These are phyloP conservation scores for Vultur gryphus DNA, from an alignment of 2,797 vertebrate species.

Conservation along the genomic window DNA sequence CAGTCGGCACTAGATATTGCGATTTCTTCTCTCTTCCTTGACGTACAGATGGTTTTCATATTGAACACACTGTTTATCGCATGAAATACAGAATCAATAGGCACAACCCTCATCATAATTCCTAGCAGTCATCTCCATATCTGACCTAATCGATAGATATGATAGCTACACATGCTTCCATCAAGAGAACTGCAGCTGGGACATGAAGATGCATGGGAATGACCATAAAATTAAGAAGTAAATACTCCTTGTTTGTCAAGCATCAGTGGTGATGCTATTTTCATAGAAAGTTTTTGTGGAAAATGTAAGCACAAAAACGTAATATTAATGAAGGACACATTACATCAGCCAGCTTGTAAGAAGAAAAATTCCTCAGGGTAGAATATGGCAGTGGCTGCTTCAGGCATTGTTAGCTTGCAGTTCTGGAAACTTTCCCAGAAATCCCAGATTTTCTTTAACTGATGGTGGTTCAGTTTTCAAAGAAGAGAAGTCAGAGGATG, in stretches of 20 bases:
- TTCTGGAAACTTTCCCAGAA: constrained; percentile 25
- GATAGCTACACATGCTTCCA: neutral
- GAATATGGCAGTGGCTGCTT: neutral
- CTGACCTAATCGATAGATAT: neutral
- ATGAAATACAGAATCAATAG: neutral
- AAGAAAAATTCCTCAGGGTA: neutral
- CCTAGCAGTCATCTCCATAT: neutral
- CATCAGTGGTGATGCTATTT: neutral
- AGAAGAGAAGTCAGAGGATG: neutral
- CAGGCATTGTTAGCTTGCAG: neutral
- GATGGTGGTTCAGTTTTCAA: neutral
- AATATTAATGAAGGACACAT: neutral
- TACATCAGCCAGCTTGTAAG: neutral
- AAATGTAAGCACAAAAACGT: neutral
- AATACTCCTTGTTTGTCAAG: neutral
- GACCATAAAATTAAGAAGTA: neutral
- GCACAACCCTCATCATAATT: neutral
- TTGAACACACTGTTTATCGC: neutral
- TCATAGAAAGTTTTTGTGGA: neutral
- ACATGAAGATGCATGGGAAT: neutral
- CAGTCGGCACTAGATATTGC: neutral
- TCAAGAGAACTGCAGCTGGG: neutral
- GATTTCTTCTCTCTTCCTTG: neutral
- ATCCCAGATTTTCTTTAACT: neutral
- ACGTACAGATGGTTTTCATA: neutral